phyloP scores from a whole-genome alignment of 2,113 vertebrate species.

The Beaufortia kweichowensis region DNA sequence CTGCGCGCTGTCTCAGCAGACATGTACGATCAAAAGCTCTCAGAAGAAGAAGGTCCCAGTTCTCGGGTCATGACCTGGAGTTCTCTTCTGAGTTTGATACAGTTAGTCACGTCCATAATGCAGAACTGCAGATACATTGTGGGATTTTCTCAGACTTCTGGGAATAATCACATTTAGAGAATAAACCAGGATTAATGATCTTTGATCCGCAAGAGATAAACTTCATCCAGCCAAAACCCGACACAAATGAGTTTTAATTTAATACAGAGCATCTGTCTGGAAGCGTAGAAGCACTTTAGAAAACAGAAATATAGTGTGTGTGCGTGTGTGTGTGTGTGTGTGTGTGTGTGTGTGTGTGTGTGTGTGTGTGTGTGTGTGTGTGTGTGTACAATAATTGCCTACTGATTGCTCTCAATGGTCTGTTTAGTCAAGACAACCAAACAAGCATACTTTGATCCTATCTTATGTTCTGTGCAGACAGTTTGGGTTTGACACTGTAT shows the following conservation, averaged over 20 bases:
- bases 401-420: conserved; percentile 16
- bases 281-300: conserved; percentile 29
- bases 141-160: conserved; percentile 29
- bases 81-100: not conserved
- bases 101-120: conserved; percentile 6
- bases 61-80: not conserved
- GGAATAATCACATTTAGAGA: conserved; percentile 30
- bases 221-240: conserved; percentile 25
- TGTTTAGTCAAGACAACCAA: conserved; percentile 4
- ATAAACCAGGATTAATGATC: conserved; percentile 28
- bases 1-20: not conserved
- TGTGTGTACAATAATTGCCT: conserved; percentile 2
- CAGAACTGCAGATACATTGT: conserved; percentile 18
- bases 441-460: not conserved
- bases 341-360: not conserved
- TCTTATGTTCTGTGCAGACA: not conserved
- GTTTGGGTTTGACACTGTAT: not conserved
- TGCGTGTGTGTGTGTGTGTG: not conserved
- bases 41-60: not conserved
- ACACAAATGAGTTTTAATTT: conserved; percentile 34
- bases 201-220: conserved; percentile 33
- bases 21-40: too few relatives aligned
- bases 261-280: conserved; percentile 37
- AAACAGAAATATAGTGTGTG: not conserved
- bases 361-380: not conserved